These are phyloP conservation scores for Arge pagana DNA, from an alignment of 2,888 invertebrate genomes.

Conservation along the genomic window DNA sequence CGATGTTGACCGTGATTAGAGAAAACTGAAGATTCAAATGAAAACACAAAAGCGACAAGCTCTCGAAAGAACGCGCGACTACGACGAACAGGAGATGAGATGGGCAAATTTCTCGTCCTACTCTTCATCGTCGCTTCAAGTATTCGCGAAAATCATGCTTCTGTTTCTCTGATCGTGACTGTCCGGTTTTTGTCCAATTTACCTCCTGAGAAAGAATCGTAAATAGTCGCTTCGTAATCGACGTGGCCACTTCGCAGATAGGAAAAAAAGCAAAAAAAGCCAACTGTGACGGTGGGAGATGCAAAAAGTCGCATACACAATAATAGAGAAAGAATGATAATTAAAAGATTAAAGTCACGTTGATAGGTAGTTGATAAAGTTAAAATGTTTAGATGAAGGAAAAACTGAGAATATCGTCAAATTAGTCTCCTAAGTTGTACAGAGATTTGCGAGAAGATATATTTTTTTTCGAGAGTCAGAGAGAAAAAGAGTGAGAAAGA, in stretches of 20 bases:
- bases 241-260: slow-evolving; percentile 14
- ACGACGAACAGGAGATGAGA: no score
- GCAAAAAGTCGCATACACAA: slow-evolving; percentile 10
- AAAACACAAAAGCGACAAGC: no score
- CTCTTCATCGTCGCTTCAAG: no score
- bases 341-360: slow-evolving; percentile 15
- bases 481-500: neutral
- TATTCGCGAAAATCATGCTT: no score
- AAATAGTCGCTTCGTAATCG: no score
- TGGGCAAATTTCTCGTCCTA: no score
- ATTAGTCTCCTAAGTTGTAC: slow-evolving; percentile 21
- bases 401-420: slow-evolving; percentile 10
- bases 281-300: neutral
- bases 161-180: no score
- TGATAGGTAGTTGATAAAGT: slow-evolving; percentile 11
- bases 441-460: slow-evolving; percentile 12
- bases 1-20: slow-evolving; percentile 22
- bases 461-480: neutral
- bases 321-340: slow-evolving; percentile 17
- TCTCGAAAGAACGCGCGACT: no score
- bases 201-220: no score
- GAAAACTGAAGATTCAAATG: no score
- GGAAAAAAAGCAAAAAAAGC: slow-evolving; percentile 12
- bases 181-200: no score
- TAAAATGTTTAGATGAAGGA: slow-evolving; percentile 12